Evolutionary conservation across 2,113 vertebrate genomes (phyloP).

Genomic region (Salvator merianae): DNA sequence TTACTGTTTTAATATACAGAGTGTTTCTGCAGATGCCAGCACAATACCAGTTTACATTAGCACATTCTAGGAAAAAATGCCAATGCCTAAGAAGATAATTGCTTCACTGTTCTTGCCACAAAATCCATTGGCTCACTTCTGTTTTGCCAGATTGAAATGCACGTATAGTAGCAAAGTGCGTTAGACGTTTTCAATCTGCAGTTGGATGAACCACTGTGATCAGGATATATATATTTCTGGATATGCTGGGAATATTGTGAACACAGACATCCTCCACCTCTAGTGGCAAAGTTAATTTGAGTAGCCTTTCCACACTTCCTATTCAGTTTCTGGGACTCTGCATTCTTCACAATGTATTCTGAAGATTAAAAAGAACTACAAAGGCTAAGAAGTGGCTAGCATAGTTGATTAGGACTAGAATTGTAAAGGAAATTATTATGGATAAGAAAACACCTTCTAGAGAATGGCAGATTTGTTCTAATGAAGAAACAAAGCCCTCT

Average conservation of each 20-base stretch:
- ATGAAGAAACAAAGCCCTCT: too few relatives aligned
- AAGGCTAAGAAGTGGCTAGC: too few relatives aligned
- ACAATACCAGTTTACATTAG: too few relatives aligned
- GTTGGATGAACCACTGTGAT: neutral
- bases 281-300: constrained; percentile 26
- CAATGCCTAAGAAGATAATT: neutral
- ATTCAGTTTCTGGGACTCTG: constrained; percentile 27
- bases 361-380: too few relatives aligned
- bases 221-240: neutral
- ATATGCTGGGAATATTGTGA: neutral
- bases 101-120: too few relatives aligned
- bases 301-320: neutral
- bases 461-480: too few relatives aligned
- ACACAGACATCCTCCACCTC: neutral
- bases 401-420: too few relatives aligned
- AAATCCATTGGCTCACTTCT: neutral
- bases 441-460: too few relatives aligned
- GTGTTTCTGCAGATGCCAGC: too few relatives aligned
- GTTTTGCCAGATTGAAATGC: neutral
- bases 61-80: neutral
- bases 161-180: neutral
- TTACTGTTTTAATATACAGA: too few relatives aligned
- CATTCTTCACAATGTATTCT: too few relatives aligned
- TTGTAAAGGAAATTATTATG: too few relatives aligned
- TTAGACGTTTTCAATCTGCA: neutral